Evolutionary conservation across 92 coral and sea anemone genomes (phyloP), one percentile per base, ranked within the genome.

Genomic region (Plumapathes pennacea): DNA sequence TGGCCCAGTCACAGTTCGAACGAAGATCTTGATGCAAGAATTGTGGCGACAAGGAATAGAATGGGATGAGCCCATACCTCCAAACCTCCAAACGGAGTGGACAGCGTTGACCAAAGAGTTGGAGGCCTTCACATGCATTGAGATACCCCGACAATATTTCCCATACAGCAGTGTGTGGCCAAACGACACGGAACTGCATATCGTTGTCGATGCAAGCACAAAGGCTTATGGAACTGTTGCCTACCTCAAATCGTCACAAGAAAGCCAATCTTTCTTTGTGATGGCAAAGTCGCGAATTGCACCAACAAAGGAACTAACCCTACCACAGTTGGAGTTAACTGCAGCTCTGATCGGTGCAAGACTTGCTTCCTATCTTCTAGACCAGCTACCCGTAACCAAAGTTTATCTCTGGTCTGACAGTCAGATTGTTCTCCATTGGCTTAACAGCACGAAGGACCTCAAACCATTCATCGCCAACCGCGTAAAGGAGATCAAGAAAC

Each of bases 211-310:
- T 52, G 69, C 71, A 58, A 76, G 76, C 55, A 23, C 48, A 59
- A 26, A 9, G 23, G 85, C 73, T n/a, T 78, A 78, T 65, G 61
- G 80, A 22, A 71, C 80, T 48, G 69, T 72, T 1, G 80, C 80
- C 0, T 78, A 71, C 57, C 47, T 71, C 2, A 79, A 57, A 40
- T 54, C 73, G 2, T 39, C 27, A 0, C 33, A 30, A 5, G 47
- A 29, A 28, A 50, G 31, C 31, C 19, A 20, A 40, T 71, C 57
- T 22, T 30, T 58, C 3, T 70, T 71, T 25, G 31, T 56, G 5
- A 47, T 39, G 34, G 68, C 80, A 10, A 71, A 70, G 71, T 62
- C 72, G 25, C 54, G 26, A 54, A 45, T 70, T 2, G 79, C 79
- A 44, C 79, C 74, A 5, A 30, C 71, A 2, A 62, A 46, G 63